These are phyloP conservation scores for Troides helena DNA, from an alignment of 2,888 invertebrate genomes.

Conservation along the genomic window DNA sequence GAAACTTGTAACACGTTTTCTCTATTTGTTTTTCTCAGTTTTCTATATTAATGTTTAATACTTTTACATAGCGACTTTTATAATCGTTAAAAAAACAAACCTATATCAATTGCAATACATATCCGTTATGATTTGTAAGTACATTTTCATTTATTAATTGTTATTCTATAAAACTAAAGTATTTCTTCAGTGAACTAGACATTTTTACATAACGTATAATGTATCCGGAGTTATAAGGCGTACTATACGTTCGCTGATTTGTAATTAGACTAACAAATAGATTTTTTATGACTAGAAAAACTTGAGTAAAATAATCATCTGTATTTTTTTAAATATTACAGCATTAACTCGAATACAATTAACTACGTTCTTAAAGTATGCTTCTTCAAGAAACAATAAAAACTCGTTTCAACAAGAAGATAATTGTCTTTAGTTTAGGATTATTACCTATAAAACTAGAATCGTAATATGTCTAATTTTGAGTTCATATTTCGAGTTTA, in stretches of 20 bases:
- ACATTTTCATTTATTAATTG: no score
- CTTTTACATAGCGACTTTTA: no score
- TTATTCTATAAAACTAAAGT: not conserved
- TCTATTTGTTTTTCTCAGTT: no score
- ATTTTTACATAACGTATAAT: not conserved
- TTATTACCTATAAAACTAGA: not conserved
- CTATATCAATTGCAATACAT: no score
- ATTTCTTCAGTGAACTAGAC: not conserved
- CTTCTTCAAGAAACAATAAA: not conserved
- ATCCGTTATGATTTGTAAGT: no score
- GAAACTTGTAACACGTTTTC: slow-evolving; percentile 13
- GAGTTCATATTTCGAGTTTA: not conserved
- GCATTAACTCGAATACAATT: not conserved
- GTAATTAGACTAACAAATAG: not conserved
- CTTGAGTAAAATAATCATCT: not conserved
- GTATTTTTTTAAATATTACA: not conserved
- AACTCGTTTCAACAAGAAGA: not conserved
- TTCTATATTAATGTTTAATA: no score
- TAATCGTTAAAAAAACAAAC: no score
- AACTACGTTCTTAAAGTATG: no score
- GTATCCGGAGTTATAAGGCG: not conserved
- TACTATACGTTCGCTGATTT: not conserved
- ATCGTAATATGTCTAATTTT: not conserved
- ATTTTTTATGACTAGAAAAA: not conserved
- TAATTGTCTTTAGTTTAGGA: not conserved